A percentile compares a stretch with the other conserved stretches of the same genome.
phyloP scores from a whole-genome alignment of 2,113 vertebrate species.

The Lagopus muta region DNA sequence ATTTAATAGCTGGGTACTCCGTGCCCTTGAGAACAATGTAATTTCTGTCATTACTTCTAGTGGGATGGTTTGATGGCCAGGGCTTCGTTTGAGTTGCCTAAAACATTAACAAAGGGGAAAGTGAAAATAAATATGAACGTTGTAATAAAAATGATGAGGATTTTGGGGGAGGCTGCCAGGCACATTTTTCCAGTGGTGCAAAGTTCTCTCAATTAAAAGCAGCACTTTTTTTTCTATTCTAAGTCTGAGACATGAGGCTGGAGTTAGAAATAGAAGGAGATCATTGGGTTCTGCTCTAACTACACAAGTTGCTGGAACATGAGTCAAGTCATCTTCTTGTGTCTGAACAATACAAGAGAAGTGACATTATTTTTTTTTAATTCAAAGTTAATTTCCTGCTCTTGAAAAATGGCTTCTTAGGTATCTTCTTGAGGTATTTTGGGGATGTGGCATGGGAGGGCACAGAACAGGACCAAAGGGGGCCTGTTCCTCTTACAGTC shows the following conservation, averaged over 20 bases:
- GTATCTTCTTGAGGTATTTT: neutral
- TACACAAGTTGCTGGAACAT: neutral
- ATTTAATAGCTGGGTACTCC: conserved; percentile 79
- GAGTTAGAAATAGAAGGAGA: conserved; percentile 14
- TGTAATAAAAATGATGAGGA: conserved; percentile 64
- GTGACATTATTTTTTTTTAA: neutral
- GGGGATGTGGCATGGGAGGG: neutral
- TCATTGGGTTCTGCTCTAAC: conserved; percentile 36
- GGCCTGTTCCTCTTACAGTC: neutral
- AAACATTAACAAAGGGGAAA: conserved; percentile 66
- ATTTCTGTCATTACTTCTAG: conserved; percentile 77
- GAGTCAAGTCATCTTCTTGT: neutral
- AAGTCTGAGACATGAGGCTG: neutral
- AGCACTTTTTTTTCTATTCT: conserved; percentile 21
- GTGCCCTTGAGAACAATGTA: conserved; percentile 75
- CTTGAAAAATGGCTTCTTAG: neutral
- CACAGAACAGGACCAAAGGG: neutral
- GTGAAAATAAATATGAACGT: conserved; percentile 71
- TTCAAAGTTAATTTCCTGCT: conserved; percentile 4
- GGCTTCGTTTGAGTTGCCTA: conserved; percentile 60
- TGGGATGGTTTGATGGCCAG: conserved; percentile 71
- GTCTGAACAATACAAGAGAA: conserved; percentile 7
- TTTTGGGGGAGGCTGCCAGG: conserved; percentile 43
- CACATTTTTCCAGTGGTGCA: conserved; percentile 1
- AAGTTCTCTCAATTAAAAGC: conserved; percentile 30